These are phyloP conservation scores for Mormyrops attenuatus DNA, from an alignment of 2,797 vertebrate species.

Conservation along the genomic window DNA sequence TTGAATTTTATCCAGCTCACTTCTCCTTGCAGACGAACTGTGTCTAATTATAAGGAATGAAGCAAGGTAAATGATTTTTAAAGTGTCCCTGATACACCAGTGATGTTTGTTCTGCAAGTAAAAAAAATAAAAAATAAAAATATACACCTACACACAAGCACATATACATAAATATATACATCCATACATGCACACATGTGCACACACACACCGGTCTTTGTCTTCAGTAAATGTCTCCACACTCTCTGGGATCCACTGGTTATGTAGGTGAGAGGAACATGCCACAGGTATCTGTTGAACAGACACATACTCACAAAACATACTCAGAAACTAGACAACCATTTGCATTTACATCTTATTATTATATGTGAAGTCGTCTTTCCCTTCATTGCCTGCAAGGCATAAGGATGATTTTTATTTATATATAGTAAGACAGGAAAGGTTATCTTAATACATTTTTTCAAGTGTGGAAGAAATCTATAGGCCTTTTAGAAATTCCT, in stretches of 20 bases:
- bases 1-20: conserved; percentile 30
- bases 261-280: conserved; percentile 24
- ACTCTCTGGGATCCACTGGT: conserved; percentile 19
- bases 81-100: background rate
- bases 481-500: background rate
- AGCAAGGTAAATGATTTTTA: background rate
- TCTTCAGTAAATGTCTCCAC: conserved; percentile 18
- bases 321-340: background rate
- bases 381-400: background rate
- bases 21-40: conserved; percentile 15
- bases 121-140: background rate
- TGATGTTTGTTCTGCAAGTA: background rate
- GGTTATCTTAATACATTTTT: background rate
- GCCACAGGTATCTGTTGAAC: conserved; percentile 27
- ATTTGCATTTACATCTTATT: background rate
- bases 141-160: background rate
- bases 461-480: background rate
- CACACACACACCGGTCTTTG: conserved; percentile 18
- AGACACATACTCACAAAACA: conserved; percentile 6
- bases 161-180: background rate
- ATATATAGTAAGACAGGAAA: background rate
- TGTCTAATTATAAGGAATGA: conserved; percentile 16
- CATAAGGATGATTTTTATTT: background rate
- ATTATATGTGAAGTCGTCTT: background rate
- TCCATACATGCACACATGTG: background rate